These are phyloP conservation scores for Tangara arthus DNA, from an alignment of 2,797 vertebrate species.

Conservation along the genomic window DNA sequence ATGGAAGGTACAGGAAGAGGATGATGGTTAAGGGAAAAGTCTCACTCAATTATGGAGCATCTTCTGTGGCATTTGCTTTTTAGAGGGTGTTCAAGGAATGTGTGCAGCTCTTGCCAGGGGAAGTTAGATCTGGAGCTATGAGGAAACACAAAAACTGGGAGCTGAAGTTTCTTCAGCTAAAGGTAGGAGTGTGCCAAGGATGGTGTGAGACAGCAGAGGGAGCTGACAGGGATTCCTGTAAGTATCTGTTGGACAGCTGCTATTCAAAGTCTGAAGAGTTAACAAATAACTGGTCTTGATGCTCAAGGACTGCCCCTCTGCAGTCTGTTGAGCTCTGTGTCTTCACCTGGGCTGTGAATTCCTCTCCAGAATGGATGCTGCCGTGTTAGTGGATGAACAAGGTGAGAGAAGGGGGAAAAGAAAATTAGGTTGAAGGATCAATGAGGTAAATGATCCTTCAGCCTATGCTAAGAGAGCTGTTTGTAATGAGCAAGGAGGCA, in stretches of 20 bases:
- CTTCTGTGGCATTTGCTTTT: background rate
- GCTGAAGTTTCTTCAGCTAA: background rate
- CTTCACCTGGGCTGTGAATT: background rate
- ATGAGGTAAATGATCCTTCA: background rate
- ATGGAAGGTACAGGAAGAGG: background rate
- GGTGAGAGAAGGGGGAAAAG: background rate
- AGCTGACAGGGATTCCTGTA: background rate
- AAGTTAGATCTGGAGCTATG: background rate
- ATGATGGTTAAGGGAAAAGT: background rate
- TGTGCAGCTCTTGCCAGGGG: background rate
- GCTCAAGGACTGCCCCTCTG: background rate
- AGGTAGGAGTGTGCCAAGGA: background rate
- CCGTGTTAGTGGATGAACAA: background rate
- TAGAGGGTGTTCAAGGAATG: background rate
- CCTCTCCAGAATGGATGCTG: background rate
- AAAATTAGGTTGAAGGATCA: background rate
- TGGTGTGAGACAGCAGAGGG: background rate
- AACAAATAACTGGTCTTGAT: background rate
- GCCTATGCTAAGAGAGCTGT: background rate
- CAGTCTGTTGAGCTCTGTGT: background rate
- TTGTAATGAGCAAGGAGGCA: background rate
- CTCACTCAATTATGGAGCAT: background rate
- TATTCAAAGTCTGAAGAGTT: background rate
- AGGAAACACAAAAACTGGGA: background rate
- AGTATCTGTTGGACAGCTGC: background rate